Evolutionary conservation across 1,140 invertebrate species (phyloP).

Genomic region (Lepidotrigona ventralis): DNA sequence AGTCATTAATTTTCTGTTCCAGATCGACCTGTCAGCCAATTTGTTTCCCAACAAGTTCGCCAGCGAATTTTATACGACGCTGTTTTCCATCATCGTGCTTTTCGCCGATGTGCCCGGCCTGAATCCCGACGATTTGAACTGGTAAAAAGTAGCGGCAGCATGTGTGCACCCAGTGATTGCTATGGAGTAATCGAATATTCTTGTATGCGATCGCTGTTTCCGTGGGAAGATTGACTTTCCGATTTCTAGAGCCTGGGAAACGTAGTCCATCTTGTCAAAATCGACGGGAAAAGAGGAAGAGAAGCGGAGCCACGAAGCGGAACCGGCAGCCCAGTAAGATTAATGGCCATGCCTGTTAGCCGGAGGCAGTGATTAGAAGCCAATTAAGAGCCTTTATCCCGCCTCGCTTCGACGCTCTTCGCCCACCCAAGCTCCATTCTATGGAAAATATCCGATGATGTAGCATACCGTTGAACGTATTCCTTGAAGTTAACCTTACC

Average conservation of each 20-base stretch:
- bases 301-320: conserved; percentile 9
- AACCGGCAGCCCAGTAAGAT: conserved; percentile 34
- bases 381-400: conserved; percentile 51
- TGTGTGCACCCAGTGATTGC: conserved; percentile 15
- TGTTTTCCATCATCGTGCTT: not conserved
- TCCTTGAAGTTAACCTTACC: not conserved
- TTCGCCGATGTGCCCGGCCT: no score
- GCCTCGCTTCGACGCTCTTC: not conserved
- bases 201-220: conserved; percentile 22
- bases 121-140: not conserved
- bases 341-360: conserved; percentile 45
- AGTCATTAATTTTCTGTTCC: conserved; percentile 20
- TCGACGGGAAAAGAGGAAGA: conserved; percentile 19
- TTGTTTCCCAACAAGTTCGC: not conserved
- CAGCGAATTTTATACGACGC: no score
- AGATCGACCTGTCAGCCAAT: not conserved
- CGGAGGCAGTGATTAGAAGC: conserved; percentile 53
- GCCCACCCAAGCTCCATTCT: not conserved
- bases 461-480: not conserved
- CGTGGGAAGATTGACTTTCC: conserved; percentile 45
- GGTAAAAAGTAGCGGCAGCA: not conserved
- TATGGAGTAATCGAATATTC: conserved; percentile 42
- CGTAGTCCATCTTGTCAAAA: conserved; percentile 33
- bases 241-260: conserved; percentile 16
- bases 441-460: conserved; percentile 15